Conservation (phyloP, 2,113 vertebrate species). For the Macrotis lagotis region DNA sequence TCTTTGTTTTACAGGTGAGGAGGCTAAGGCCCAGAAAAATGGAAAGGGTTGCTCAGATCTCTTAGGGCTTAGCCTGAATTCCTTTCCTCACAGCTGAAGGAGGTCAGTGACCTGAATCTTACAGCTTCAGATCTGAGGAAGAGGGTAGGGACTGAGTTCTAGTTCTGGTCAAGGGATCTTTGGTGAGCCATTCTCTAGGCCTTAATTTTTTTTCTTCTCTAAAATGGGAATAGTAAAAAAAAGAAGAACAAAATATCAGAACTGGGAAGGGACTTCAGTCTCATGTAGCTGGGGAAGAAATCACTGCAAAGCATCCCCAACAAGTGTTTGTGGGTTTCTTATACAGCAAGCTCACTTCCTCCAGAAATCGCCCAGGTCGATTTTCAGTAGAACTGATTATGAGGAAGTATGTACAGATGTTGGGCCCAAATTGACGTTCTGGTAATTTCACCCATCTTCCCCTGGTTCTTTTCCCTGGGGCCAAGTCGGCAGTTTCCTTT, state of each 20-base stretch:
- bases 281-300: not conserved
- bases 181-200: not conserved
- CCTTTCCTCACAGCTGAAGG: not conserved
- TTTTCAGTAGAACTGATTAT: not conserved
- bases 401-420: not conserved
- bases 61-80: not conserved
- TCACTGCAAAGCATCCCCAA: not conserved
- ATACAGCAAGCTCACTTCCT: not conserved
- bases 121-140: not conserved
- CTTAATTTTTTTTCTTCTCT: not conserved
- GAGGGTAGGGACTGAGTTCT: not conserved
- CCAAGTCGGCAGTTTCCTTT: too few relatives aligned
- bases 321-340: not conserved
- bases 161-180: not conserved
- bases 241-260: not conserved
- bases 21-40: not conserved
- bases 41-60: not conserved
- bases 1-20: not conserved
- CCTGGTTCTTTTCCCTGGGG: too few relatives aligned
- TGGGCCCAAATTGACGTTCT: not conserved
- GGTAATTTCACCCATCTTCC: not conserved
- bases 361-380: too few relatives aligned
- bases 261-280: not conserved
- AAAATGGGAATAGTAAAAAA: not conserved
- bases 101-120: not conserved